Percentiles rank a stretch among this genome's conserved stretches.
phyloP scores from a whole-genome alignment of 35 echinoderm and acorn worm genomes.

The Hemicentrotus pulcherrimus region DNA sequence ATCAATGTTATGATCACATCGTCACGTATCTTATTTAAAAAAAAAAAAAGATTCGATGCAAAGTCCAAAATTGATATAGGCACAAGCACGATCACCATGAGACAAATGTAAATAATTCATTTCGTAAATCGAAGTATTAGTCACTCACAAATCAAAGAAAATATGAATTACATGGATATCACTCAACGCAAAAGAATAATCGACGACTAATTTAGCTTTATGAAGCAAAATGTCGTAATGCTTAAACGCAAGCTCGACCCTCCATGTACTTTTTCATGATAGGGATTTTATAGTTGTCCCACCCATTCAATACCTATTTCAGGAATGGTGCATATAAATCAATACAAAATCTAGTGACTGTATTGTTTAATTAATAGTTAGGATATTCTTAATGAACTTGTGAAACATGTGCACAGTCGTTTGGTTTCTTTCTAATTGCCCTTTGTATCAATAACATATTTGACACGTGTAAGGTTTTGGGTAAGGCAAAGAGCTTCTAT shows the following conservation, averaged over 20 bases:
- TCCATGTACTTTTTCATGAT: not conserved
- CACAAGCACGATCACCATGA: no score
- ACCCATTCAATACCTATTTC: not conserved
- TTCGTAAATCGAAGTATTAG: not conserved
- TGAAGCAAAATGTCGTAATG: not conserved
- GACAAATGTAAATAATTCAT: not conserved
- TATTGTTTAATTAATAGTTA: not conserved
- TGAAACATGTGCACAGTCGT: not conserved
- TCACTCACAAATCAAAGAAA: not conserved
- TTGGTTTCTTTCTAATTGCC: not conserved
- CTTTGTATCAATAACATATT: not conserved
- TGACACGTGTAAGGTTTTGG: not conserved
- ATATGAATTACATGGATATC: not conserved
- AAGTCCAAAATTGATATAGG: no score
- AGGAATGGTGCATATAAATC: not conserved
- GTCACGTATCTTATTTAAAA: not conserved
- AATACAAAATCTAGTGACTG: not conserved
- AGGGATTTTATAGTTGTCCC: not conserved
- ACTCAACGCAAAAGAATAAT: no score
- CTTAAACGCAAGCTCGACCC: not conserved
- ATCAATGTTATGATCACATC: not conserved
- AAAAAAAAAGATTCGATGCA: no score
- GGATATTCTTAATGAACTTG: conserved; percentile 1
- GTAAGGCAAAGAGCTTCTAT: not conserved
- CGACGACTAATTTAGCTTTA: no score